Base-by-base conservation (phyloP, 2,888 invertebrate genomes). In the Nymphalis urticae region DNA sequence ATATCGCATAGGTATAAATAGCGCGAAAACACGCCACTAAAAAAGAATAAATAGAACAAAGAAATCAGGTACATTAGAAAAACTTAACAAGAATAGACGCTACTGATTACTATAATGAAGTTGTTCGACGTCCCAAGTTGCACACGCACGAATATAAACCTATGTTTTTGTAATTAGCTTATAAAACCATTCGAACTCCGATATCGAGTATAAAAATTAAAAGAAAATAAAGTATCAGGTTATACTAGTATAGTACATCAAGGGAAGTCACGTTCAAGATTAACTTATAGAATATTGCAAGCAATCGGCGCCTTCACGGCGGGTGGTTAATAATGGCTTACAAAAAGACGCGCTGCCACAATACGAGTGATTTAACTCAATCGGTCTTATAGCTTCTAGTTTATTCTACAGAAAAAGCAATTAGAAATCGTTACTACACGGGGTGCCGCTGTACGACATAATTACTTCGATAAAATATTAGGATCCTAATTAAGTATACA, bases 281-380 rank as follows among this genome's bases (percentile, higher is more conserved):
- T 66, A 61, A 61, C 53, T 60, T 48, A 66, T 61, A 27, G 61
- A 53, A 60, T 56, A 56, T 60, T 53, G 60, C 60, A n/a, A 32
- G 69, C 61, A 72, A 72, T 72, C 62, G 69, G 58, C 58, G 66
- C 64, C 64, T 62, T 53, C 79, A 59, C 84, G 60, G 72, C 80
- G 72, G 81, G 82, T 70, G 81, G 81, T 81, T 79, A 81, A 82
- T 82, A 80, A 80, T 77, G 76, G 79, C 80, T 79, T 75, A 79
- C 76, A 82, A 80, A 83, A 82, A 80, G 64, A 51, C 54, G 54
- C 61, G 17, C 58, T 56, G 54, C 68, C 56, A 64, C 64, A 69
- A 62, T 66, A 50, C 59, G 42, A 60, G 60, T 64, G 60, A 64
- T 64, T 68, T 60, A 53, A 68, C 42, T 68, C 62, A 67, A 67